Conservation (phyloP, 1,140 invertebrate genomes). For the Platyscapa corneri region DNA sequence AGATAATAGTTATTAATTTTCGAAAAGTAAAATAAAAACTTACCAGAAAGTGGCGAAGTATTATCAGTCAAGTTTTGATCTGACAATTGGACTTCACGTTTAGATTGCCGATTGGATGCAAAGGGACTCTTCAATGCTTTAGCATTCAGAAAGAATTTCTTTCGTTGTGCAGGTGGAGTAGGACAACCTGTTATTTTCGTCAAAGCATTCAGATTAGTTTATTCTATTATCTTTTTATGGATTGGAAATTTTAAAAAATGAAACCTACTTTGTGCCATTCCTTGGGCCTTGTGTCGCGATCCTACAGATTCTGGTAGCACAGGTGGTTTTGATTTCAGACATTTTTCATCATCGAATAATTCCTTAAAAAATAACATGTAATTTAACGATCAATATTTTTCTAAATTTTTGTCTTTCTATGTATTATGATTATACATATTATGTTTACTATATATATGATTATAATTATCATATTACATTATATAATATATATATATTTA, state of each 20-base stretch:
- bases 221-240: not conserved
- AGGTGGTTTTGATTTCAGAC: slow-evolving; percentile 62
- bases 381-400: no score
- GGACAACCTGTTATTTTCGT: slow-evolving; percentile 78
- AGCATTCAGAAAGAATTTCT: slow-evolving; percentile 86
- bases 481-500: no score
- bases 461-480: no score
- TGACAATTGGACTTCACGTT: slow-evolving; percentile 63
- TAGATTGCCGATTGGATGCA: slow-evolving; percentile 69
- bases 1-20: no score
- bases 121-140: slow-evolving; percentile 85
- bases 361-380: slow-evolving; percentile 28
- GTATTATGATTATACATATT: no score
- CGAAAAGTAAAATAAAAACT: slow-evolving; percentile 52
- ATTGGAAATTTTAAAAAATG: slow-evolving; percentile 36
- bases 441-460: no score
- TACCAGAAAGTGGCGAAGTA: slow-evolving; percentile 80
- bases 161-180: slow-evolving; percentile 85
- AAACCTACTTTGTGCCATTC: slow-evolving; percentile 74
- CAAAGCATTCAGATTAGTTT: not conserved
- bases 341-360: slow-evolving; percentile 32
- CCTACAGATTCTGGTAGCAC: slow-evolving; percentile 63
- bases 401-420: no score
- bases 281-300: slow-evolving; percentile 65
- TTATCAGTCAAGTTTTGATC: slow-evolving; percentile 69